Evolutionary conservation across 2,113 vertebrate species (phyloP).

Genomic region (Thymallus thymallus): DNA sequence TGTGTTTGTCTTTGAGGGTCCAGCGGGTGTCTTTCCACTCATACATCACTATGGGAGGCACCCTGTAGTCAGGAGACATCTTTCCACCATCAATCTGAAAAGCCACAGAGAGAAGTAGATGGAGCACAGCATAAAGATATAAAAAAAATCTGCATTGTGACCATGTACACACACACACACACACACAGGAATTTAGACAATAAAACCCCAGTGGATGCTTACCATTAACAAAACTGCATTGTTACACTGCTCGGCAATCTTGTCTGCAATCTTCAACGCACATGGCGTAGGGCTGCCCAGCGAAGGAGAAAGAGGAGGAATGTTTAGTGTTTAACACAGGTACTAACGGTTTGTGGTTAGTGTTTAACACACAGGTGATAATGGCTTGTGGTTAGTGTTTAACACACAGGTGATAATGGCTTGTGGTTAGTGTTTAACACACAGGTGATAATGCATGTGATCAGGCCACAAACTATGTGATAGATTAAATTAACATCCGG

Average conservation of each 20-base stretch:
- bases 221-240: constrained; percentile 85
- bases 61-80: constrained; percentile 76
- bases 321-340: too few relatives aligned
- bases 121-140: not conserved
- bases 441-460: too few relatives aligned
- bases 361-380: too few relatives aligned
- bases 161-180: not conserved
- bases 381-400: too few relatives aligned
- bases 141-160: not conserved
- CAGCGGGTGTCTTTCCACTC: constrained; percentile 81
- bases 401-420: too few relatives aligned
- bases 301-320: constrained; percentile 15
- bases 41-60: constrained; percentile 85
- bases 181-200: not conserved
- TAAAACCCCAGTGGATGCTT: constrained; percentile 28
- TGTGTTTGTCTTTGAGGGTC: constrained; percentile 88
- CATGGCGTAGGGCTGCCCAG: constrained; percentile 71
- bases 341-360: too few relatives aligned
- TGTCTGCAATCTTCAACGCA: constrained; percentile 83
- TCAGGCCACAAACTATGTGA: not conserved
- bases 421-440: too few relatives aligned
- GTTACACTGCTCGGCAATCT: constrained; percentile 82
- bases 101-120: not conserved
- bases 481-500: too few relatives aligned
- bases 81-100: constrained; percentile 83